phyloP scores from a whole-genome alignment of 2,113 vertebrate species.

The Austrofundulus limnaeus region DNA sequence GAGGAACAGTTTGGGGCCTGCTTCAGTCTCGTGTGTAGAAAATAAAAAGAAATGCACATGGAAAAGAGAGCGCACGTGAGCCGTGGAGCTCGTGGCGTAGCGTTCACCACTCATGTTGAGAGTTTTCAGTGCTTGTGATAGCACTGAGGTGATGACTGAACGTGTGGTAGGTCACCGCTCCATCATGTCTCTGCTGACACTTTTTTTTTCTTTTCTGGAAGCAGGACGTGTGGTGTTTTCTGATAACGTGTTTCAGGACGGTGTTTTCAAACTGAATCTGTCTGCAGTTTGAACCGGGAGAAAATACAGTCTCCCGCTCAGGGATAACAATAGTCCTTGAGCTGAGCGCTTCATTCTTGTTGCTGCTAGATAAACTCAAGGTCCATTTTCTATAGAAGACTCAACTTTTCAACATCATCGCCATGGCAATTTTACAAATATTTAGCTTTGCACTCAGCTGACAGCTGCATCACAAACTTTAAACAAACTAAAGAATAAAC shows the following conservation, averaged over 20 bases:
- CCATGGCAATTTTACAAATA: accelerated
- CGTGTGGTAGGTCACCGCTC: background rate
- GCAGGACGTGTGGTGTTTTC: background rate
- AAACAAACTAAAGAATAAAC: too few species aligned
- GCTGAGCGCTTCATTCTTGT: background rate
- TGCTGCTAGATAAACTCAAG: background rate
- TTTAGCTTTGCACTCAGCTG: background rate
- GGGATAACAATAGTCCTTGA: background rate
- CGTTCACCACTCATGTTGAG: background rate
- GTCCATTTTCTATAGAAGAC: background rate
- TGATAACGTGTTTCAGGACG: background rate
- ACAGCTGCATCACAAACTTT: background rate
- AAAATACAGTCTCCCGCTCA: background rate
- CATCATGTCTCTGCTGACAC: background rate
- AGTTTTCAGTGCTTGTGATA: slow-evolving; percentile 15
- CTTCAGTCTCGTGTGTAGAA: slow-evolving; percentile 33
- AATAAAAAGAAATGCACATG: slow-evolving; percentile 58
- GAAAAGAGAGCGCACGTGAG: slow-evolving; percentile 60
- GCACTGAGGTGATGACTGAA: accelerated
- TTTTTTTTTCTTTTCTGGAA: background rate
- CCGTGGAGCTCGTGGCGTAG: slow-evolving; percentile 37
- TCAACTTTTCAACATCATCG: background rate
- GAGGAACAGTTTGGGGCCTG: slow-evolving; percentile 34
- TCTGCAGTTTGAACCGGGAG: background rate
- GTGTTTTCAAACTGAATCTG: background rate